Conservation (phyloP, 2,113 vertebrate species). For the Xerus inauris region DNA sequence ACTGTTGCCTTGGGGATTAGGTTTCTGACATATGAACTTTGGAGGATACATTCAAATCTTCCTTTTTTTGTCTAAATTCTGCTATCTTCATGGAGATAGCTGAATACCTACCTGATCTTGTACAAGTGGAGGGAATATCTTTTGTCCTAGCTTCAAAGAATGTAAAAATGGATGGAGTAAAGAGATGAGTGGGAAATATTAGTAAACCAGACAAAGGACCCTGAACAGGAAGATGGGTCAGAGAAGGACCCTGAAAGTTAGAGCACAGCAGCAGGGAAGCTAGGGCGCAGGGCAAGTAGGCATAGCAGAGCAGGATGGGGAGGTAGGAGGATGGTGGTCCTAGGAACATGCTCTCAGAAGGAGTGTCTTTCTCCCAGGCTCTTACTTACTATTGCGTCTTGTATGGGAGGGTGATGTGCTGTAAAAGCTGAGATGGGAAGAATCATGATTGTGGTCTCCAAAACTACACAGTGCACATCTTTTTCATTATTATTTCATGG, state of each 20-base stretch:
- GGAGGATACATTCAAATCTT: not conserved
- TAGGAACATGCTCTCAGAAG: not conserved
- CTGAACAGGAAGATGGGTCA: not conserved
- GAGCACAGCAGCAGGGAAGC: not conserved
- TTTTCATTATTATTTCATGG: not conserved
- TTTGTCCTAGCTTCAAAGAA: not conserved
- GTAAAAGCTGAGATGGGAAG: not conserved
- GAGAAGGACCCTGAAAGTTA: not conserved
- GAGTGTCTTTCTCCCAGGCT: not conserved
- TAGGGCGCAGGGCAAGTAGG: not conserved
- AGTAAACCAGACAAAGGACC: not conserved
- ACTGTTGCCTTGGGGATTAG: not conserved
- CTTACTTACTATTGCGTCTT: not conserved
- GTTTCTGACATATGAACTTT: not conserved
- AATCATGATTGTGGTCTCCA: not conserved
- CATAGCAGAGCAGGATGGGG: no score
- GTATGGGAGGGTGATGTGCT: not conserved
- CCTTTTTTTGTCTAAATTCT: not conserved
- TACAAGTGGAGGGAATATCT: not conserved
- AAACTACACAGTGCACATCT: not conserved
- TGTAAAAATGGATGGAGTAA: not conserved
- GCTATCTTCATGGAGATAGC: not conserved
- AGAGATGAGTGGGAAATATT: not conserved
- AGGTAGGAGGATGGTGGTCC: not conserved
- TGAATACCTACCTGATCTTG: not conserved